A percentile compares a stretch with the other conserved stretches of the same genome.
phyloP scores from a whole-genome alignment of 2,113 vertebrate species.

The Kryptolebias marmoratus region DNA sequence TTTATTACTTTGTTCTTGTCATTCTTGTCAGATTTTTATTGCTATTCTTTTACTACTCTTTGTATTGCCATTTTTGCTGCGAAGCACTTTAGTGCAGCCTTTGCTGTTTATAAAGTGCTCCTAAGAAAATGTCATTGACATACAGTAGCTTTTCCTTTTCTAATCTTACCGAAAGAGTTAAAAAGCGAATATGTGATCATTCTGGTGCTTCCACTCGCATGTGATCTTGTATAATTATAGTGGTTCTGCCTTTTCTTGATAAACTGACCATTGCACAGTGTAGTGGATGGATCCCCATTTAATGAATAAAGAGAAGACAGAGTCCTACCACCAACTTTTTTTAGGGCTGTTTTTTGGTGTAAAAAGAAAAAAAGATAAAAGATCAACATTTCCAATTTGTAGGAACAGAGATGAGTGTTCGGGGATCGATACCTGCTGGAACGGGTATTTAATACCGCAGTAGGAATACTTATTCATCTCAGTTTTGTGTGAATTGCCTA shows the following conservation, averaged over 20 bases:
- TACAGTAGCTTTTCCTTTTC: neutral
- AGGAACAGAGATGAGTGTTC: neutral
- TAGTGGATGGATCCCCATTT: neutral
- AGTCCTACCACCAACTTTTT: neutral
- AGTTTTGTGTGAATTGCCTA: neutral
- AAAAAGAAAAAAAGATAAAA: too few species aligned
- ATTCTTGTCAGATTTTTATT: too few species aligned
- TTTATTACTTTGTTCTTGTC: too few species aligned
- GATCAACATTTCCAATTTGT: neutral
- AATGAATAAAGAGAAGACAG: neutral
- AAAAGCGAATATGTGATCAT: neutral
- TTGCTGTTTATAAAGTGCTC: too few species aligned
- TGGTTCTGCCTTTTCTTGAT: too few species aligned
- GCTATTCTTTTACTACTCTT: too few species aligned
- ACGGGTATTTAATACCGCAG: neutral
- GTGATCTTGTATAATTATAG: too few species aligned
- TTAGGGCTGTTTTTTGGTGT: neutral
- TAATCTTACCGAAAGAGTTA: neutral
- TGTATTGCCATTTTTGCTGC: too few species aligned
- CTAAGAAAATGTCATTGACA: too few species aligned
- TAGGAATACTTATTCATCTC: neutral
- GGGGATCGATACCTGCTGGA: neutral
- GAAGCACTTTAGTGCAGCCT: too few species aligned
- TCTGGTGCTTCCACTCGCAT: neutral
- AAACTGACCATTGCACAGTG: neutral